phyloP scores from a whole-genome alignment of 2,888 invertebrate genomes.

The Amaurobius ferox region DNA sequence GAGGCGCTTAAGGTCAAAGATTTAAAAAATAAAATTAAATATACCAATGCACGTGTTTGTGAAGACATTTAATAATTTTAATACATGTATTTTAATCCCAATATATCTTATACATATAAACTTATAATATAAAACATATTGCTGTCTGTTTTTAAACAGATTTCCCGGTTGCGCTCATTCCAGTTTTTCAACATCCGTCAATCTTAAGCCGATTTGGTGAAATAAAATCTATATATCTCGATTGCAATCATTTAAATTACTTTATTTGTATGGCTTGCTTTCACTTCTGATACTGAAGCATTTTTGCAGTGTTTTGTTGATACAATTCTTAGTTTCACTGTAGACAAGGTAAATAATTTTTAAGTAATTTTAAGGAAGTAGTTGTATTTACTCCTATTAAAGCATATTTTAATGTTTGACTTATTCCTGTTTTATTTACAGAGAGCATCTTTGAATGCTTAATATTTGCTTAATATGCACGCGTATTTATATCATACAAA shows the following conservation, averaged over 20 bases:
- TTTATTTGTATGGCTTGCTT: background rate
- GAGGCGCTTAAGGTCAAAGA: constrained; percentile 50
- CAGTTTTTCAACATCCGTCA: background rate
- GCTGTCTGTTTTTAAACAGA: background rate
- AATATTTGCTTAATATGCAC: too few relatives aligned
- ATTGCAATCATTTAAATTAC: background rate
- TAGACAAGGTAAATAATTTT: background rate
- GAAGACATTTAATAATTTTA: background rate
- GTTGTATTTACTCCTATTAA: too few relatives aligned
- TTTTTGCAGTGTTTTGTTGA: background rate
- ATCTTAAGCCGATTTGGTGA: background rate
- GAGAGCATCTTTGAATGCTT: too few relatives aligned
- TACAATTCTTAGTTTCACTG: background rate
- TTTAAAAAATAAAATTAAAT: constrained; percentile 44
- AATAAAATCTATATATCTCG: background rate
- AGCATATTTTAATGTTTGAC: too few relatives aligned
- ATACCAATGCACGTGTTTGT: constrained; percentile 31
- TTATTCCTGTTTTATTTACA: too few relatives aligned
- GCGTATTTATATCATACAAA: too few relatives aligned
- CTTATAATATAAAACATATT: background rate
- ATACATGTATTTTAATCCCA: background rate
- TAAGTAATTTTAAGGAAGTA: too few relatives aligned
- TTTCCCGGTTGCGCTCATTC: background rate
- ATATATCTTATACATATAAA: background rate
- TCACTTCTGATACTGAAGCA: background rate